Percentiles rank a stretch among this genome's conserved stretches.
Conservation (phyloP, 2,888 invertebrate genomes). For the Argynnis bischoffii region DNA sequence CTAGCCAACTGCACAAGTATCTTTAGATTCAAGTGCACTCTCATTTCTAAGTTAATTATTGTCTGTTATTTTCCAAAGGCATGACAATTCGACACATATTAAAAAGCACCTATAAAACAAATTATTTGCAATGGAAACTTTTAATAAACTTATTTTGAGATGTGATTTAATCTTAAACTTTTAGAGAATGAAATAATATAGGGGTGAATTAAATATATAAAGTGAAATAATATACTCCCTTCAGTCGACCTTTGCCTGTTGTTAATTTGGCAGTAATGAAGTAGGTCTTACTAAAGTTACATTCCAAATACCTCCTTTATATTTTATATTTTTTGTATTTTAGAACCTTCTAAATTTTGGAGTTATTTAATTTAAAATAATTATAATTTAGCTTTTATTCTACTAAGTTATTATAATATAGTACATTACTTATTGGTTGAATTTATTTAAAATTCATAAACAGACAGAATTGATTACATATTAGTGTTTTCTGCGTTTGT, state of each 20-base stretch:
- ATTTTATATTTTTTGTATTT: neutral
- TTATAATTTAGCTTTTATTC: too few relatives aligned
- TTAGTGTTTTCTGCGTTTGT: too few relatives aligned
- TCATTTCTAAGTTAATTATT: too few relatives aligned
- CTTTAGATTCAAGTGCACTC: too few relatives aligned
- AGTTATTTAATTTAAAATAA: too few relatives aligned
- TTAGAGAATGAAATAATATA: constrained; percentile 10
- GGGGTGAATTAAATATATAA: neutral
- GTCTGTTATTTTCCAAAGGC: too few relatives aligned
- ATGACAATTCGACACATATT: too few relatives aligned
- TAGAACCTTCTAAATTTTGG: neutral
- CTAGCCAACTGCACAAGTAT: too few relatives aligned
- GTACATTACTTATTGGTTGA: too few relatives aligned
- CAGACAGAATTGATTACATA: too few relatives aligned
- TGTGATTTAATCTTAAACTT: neutral
- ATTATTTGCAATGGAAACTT: neutral
- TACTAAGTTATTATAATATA: too few relatives aligned
- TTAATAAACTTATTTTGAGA: constrained; percentile 7
- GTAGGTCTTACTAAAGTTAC: constrained; percentile 1
- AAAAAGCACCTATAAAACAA: neutral
- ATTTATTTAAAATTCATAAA: too few relatives aligned
- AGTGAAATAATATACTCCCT: constrained; percentile 10
- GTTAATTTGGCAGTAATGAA: constrained; percentile 11
- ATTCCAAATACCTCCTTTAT: neutral
- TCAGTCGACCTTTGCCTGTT: constrained; percentile 17